Evolutionary conservation across 2,797 vertebrate genomes (phyloP), one percentile per base, ranked within the genome.

Genomic region (Oryzias dopingdopingensis): DNA sequence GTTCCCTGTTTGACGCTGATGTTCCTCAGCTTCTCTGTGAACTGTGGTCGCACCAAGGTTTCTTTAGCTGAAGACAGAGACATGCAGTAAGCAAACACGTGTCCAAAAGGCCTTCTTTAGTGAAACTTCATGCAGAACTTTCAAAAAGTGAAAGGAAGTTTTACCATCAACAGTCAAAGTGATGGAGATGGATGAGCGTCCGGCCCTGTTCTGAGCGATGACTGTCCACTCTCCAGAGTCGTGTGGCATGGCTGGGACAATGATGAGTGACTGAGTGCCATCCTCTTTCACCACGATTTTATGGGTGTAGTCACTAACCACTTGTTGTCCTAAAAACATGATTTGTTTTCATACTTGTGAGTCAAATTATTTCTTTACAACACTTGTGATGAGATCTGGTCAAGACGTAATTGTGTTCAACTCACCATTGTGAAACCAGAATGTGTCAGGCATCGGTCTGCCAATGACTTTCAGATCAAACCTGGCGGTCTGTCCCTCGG

Each of bases 271-370:
- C 60, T 98, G 97, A 6, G 95, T 97, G 4, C 97, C 97, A 44
- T 99, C 96, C 89, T 99, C 97, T 82, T 99, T 99, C 43, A 99
- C 87, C 55, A 98, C 96, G 48, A 99, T 94, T 90, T 99, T 99
- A 82, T 99, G 97, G 3, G 93, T 98, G 66, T 94, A 94, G 82
- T 98, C 97, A 69, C 96, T 98, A 48, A 96, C 87, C 50, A 96
- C 91, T 92, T 98, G 96, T 81, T 98, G 93, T 57, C 96, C 97
- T 99, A 62, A 51, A 62, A 54, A 69, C 29, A 24, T 0, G 2
- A 42, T 6, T 5, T 7, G 52, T 7, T 7, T 43, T 49, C 10
- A 26, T 14, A 17, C 8, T 32, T 48, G 6, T 55, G 17, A 67
- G 24, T 29, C 20, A 2, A 61, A 22, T 7, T 26, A 3, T 32